Evolutionary conservation across 1,140 invertebrate species (phyloP).

Genomic region (Contarinia nasturtii): DNA sequence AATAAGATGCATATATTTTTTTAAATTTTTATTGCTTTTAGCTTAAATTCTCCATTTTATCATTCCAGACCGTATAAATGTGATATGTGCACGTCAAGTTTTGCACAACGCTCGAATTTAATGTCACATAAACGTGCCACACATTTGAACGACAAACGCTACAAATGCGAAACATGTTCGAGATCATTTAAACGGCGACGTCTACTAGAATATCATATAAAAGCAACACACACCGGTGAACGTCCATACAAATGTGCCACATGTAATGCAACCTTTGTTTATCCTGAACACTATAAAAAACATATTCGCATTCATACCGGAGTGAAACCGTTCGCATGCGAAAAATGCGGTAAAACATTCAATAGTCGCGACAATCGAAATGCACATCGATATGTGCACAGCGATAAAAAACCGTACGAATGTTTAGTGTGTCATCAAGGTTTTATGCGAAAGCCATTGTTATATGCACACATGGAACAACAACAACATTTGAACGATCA

Average conservation of each 20-base stretch:
- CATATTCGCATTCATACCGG: slow-evolving; percentile 61
- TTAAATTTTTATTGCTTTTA: neutral
- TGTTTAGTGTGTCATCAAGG: slow-evolving; percentile 60
- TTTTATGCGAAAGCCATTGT: slow-evolving; percentile 64
- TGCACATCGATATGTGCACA: slow-evolving; percentile 67
- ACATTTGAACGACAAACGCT: slow-evolving; percentile 56
- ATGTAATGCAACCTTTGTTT: slow-evolving; percentile 60
- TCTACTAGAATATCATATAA: slow-evolving; percentile 61
- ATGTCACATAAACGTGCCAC: slow-evolving; percentile 60
- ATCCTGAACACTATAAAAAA: slow-evolving; percentile 68
- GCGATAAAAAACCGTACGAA: slow-evolving; percentile 70
- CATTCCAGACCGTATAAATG: slow-evolving; percentile 63
- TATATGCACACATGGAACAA: slow-evolving; percentile 58
- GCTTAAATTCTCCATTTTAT: neutral
- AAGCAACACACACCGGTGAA: slow-evolving; percentile 61
- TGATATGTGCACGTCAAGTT: slow-evolving; percentile 56
- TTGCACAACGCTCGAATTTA: slow-evolving; percentile 56
- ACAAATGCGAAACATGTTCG: slow-evolving; percentile 44
- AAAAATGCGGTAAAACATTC: slow-evolving; percentile 74
- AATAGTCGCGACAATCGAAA: slow-evolving; percentile 68
- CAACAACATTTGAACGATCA: slow-evolving; percentile 52
- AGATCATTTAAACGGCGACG: slow-evolving; percentile 54
- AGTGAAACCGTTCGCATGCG: slow-evolving; percentile 58
- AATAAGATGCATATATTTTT: neutral
- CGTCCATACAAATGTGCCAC: slow-evolving; percentile 51